Evolutionary conservation across 2,888 invertebrate genomes (phyloP).

Genomic region (Drosophila buzzatii): DNA sequence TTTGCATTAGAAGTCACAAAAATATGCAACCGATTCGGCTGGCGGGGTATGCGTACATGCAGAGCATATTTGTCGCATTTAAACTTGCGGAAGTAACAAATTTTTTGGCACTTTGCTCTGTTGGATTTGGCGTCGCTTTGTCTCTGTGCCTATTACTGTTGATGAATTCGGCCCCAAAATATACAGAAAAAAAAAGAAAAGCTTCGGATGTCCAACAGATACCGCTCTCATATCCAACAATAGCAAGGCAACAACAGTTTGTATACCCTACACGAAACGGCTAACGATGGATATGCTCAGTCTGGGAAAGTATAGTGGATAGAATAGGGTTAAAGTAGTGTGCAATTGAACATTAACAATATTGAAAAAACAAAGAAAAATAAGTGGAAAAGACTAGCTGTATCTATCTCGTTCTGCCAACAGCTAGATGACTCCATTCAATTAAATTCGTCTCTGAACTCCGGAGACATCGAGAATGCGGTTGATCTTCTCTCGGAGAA

Average conservation of each 20-base stretch:
- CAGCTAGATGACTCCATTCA: too few relatives aligned
- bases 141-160: constrained; percentile 11
- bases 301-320: background rate
- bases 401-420: too few relatives aligned
- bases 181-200: background rate
- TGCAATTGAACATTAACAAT: too few relatives aligned
- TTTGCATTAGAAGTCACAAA: constrained; percentile 22
- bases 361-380: too few relatives aligned
- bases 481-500: too few relatives aligned
- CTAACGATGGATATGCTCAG: background rate
- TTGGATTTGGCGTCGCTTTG: constrained; percentile 10
- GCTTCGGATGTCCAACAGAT: background rate
- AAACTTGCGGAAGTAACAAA: constrained; percentile 42
- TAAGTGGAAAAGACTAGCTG: too few relatives aligned
- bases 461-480: too few relatives aligned
- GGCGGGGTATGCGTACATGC: background rate
- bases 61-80: constrained; percentile 23
- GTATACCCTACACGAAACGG: background rate
- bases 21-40: constrained; percentile 44
- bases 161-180: constrained; percentile 27
- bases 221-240: background rate
- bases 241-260: constrained; percentile 2
- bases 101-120: constrained; percentile 42
- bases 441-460: too few relatives aligned
- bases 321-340: background rate